phyloP scores from a whole-genome alignment of 2,797 vertebrate species.

The Champsocephalus esox region DNA sequence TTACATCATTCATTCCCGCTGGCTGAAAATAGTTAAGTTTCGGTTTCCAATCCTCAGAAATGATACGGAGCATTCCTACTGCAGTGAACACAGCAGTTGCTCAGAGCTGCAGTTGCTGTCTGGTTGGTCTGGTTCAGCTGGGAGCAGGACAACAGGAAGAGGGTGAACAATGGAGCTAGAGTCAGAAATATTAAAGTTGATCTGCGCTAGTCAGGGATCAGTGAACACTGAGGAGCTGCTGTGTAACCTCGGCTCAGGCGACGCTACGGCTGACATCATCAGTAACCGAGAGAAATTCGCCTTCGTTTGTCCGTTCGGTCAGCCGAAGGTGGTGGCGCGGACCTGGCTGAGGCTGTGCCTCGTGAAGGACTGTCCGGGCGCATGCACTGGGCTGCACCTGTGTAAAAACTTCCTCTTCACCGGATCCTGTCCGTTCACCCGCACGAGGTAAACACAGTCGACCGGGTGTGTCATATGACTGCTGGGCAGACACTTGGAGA shows the following conservation, averaged over 20 bases:
- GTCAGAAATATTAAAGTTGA: slow-evolving; percentile 27
- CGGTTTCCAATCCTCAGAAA: slow-evolving; percentile 74
- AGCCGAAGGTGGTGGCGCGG: slow-evolving; percentile 68
- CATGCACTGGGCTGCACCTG: slow-evolving; percentile 72
- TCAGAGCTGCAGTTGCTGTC: neutral
- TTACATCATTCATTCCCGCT: neutral
- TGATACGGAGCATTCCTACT: accelerated
- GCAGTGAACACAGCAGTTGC: accelerated
- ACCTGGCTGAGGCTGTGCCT: slow-evolving; percentile 70
- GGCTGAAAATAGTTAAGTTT: slow-evolving; percentile 66
- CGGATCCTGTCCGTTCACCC: slow-evolving; percentile 62
- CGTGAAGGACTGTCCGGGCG: slow-evolving; percentile 43
- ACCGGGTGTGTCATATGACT: neutral
- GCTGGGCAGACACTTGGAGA: neutral
- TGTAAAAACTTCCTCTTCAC: slow-evolving; percentile 73
- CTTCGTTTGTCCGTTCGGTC: neutral
- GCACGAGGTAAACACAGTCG: slow-evolving; percentile 1
- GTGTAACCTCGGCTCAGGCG: neutral
- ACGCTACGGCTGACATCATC: accelerated
- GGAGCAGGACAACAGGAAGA: neutral
- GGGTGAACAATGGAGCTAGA: slow-evolving; percentile 45
- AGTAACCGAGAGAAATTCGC: slow-evolving; percentile 18
- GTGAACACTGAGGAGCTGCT: slow-evolving; percentile 35
- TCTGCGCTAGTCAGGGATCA: slow-evolving; percentile 74
- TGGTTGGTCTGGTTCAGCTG: accelerated